These are phyloP conservation scores for Sardinella longiceps DNA, from an alignment of 2,797 vertebrate genomes.

Conservation along the genomic window DNA sequence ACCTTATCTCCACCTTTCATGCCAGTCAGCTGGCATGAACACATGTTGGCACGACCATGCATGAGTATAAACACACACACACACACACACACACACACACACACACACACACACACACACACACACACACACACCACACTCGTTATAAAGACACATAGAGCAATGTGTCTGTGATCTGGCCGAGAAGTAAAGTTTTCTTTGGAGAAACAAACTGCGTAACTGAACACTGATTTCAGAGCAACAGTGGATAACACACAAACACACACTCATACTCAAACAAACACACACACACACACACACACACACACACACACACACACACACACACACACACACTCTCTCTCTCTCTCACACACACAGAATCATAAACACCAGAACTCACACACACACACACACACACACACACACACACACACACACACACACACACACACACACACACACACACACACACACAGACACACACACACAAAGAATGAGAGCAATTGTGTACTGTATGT, in stretches of 20 bases:
- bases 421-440: too few species aligned
- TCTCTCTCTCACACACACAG: too few species aligned
- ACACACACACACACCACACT: not conserved
- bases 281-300: not conserved
- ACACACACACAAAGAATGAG: not conserved
- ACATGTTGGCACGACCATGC: constrained; percentile 5
- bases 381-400: not conserved
- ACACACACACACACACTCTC: not conserved
- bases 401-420: constrained; percentile 15
- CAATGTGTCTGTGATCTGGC: too few species aligned
- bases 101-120: not conserved
- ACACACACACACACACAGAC: not conserved
- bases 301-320: not conserved
- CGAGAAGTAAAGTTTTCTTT: too few species aligned
- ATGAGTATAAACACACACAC: not conserved
- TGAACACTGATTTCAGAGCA: too few species aligned
- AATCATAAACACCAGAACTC: not conserved
- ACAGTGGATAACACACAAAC: not conserved
- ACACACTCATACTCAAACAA: not conserved
- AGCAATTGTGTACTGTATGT: too few species aligned
- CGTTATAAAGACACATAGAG: not conserved
- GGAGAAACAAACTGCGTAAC: too few species aligned
- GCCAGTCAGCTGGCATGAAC: not conserved
- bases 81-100: not conserved
- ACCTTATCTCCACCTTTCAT: constrained; percentile 14